These are phyloP conservation scores for Macquaria ambigua DNA, from an alignment of 2,113 vertebrate species.

Conservation along the genomic window DNA sequence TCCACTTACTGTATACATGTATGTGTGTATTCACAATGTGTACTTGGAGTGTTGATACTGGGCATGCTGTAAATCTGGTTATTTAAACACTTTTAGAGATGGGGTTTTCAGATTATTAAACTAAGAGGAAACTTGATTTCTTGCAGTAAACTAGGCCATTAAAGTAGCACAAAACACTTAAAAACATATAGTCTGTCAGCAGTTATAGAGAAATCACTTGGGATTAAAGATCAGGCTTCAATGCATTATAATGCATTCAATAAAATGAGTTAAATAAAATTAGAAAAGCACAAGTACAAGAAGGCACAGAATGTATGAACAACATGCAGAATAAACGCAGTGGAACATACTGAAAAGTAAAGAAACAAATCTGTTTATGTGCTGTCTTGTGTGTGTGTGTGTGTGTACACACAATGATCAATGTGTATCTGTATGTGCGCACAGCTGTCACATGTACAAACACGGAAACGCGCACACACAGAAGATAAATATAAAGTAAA, in stretches of 20 bases:
- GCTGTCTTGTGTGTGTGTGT: background rate
- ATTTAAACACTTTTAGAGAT: background rate
- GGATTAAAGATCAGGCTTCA: background rate
- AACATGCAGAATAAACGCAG: background rate
- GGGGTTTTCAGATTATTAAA: background rate
- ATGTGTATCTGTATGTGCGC: conserved; percentile 2
- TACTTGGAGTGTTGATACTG: background rate
- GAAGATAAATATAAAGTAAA: conserved; percentile 3
- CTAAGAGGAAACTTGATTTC: background rate
- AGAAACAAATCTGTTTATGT: background rate
- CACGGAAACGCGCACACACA: background rate
- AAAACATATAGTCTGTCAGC: background rate
- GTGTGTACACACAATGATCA: conserved; percentile 4
- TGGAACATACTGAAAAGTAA: background rate
- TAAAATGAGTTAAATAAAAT: background rate
- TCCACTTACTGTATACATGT: background rate
- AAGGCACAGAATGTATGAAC: background rate
- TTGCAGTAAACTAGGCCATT: background rate
- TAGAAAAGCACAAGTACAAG: background rate
- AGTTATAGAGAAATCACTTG: background rate
- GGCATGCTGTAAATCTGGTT: background rate
- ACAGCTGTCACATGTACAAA: conserved; percentile 27
- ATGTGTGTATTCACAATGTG: background rate
- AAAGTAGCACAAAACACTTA: background rate
- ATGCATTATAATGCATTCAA: background rate